Base-by-base conservation (phyloP, 2,113 vertebrate genomes). In the Neolamprologus kungweensis region DNA sequence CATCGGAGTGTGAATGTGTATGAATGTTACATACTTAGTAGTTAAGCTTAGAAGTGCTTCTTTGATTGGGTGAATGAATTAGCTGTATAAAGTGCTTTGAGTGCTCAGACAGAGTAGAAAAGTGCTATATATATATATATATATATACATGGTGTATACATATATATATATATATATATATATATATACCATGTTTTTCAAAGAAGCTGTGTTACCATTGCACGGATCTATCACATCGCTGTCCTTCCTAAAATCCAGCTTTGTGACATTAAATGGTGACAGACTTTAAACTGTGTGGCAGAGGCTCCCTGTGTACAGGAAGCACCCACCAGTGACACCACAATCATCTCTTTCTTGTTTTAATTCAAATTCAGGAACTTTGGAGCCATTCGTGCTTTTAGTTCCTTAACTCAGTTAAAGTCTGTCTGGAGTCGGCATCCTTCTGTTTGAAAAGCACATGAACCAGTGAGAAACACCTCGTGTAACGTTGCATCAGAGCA, bases 1-100 rank as follows among this genome's bases (percentile, higher is more conserved):
- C 42, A 45, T 45, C 6, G 1, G 42, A 45, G 0, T 14, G 0
- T 45, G 42, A 45, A 45, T 45, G 42, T 45, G 42, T 45, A 0
- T 45, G 6, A 45, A 47, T 47, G 14, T 16, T 47, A 47, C 14
- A 0, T 47, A 16, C 6, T 47, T 1, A 45, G 13, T 0, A 2
- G 0, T 1, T 47, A 47, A 1, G 45, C 45, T 47, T 47, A 47
- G 45, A 16, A 7, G 6, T 47, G 42, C 0, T 45, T 45, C 13
- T 16, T 13, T 45, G 42, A 45, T 1, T 45, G 3, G 3, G 42
- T 45, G 42, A 45, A 45, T 47, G 42, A 47, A 47, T 47, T 47
- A 16, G 45, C 45, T 47, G 14, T 7, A 47, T 47, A 7, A 14
- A 45, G 42, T 1, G 42, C 6, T 45, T 45, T 45, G 42, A 45